These are phyloP conservation scores for Hirtodrosophila histrioides DNA, from an alignment of 2,888 invertebrate genomes.

Conservation along the genomic window DNA sequence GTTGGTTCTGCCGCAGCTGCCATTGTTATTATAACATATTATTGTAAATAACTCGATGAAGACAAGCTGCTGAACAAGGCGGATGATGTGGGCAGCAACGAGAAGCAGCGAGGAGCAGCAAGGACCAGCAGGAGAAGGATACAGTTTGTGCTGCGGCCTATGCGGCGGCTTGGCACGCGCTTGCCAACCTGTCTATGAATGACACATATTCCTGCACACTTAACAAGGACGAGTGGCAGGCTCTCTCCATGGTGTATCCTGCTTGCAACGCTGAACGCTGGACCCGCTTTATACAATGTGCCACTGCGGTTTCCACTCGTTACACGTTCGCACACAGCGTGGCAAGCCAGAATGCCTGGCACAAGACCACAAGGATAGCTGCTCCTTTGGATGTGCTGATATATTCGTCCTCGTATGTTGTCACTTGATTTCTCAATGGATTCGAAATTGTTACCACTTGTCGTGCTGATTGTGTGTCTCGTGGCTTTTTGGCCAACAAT, in stretches of 20 bases:
- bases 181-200: constrained; percentile 28
- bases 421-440: constrained; percentile 71
- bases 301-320: constrained; percentile 56
- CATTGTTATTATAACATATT: constrained; percentile 47
- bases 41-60: constrained; percentile 47
- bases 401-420: constrained; percentile 23
- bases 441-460: constrained; percentile 62
- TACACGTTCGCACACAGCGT: constrained; percentile 27
- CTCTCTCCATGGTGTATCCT: constrained; percentile 1
- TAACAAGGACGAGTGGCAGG: constrained; percentile 11
- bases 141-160: background rate
- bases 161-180: constrained; percentile 3
- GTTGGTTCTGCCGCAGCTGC: constrained; percentile 10
- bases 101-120: background rate
- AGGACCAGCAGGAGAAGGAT: background rate
- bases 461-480: constrained; percentile 39
- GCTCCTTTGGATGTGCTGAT: constrained; percentile 15
- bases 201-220: constrained; percentile 32
- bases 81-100: background rate
- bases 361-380: constrained; percentile 33
- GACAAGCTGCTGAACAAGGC: background rate
- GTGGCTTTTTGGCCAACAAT: constrained; percentile 1
- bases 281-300: constrained; percentile 3
- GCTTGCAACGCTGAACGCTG: too few relatives aligned
- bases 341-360: constrained; percentile 25